Percentiles rank a stretch among this genome's conserved stretches.
Conservation (phyloP, 2,113 vertebrate genomes). For the Indicator maculatus region DNA sequence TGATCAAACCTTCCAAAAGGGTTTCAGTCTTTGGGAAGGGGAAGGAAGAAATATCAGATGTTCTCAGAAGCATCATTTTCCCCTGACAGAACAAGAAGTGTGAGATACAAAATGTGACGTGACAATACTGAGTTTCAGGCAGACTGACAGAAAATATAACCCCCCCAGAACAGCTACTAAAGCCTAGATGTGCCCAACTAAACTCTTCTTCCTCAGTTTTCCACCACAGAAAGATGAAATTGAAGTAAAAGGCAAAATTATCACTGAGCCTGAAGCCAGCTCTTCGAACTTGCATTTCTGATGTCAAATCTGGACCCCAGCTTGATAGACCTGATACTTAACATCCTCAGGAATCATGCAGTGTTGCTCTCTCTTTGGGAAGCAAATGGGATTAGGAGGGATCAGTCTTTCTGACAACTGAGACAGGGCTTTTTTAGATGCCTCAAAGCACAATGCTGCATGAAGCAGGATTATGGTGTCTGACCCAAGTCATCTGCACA, state of each 20-base stretch:
- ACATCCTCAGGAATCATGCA: background rate
- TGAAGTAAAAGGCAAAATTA: background rate
- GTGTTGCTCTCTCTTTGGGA: background rate
- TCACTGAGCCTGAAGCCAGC: background rate
- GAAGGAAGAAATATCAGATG: background rate
- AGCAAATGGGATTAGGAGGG: constrained; percentile 49
- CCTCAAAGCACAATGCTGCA: background rate
- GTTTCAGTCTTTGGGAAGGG: background rate
- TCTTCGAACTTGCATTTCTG: background rate
- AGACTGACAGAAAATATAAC: background rate
- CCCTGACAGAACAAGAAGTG: background rate
- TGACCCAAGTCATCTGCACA: rapidly evolving
- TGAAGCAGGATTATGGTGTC: constrained; percentile 40
- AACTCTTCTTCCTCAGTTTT: background rate
- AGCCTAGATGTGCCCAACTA: background rate
- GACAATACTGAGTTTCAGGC: background rate
- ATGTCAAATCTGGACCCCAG: background rate
- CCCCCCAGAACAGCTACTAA: background rate
- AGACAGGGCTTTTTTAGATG: background rate
- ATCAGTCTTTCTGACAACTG: constrained; percentile 18
- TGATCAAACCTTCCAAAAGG: background rate
- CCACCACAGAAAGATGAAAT: background rate
- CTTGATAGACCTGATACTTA: background rate
- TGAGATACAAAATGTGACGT: background rate
- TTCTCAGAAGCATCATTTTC: background rate